Percentiles rank a stretch among this genome's conserved stretches.
Conservation (phyloP, 2,888 invertebrate genomes). For the Mechanitis messenoides region DNA sequence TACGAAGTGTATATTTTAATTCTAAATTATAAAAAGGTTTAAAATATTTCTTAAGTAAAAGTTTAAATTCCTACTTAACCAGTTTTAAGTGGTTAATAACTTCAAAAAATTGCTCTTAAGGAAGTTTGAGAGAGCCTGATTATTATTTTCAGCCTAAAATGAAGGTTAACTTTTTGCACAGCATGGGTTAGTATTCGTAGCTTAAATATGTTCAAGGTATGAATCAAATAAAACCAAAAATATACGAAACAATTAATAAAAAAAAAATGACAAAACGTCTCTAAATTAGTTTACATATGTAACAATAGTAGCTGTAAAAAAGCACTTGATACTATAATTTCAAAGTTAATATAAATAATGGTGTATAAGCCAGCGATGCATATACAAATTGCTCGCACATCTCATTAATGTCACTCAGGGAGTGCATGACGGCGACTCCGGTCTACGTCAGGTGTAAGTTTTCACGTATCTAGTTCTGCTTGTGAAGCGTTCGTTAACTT, state of each 20-base stretch:
- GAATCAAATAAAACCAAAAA: no score
- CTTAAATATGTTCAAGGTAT: no score
- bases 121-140: slow-evolving; percentile 6
- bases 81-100: slow-evolving; percentile 7
- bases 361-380: slow-evolving; percentile 39
- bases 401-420: slow-evolving; percentile 45
- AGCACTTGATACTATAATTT: slow-evolving; percentile 21
- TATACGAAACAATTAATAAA: no score
- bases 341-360: slow-evolving; percentile 22
- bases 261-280: no score
- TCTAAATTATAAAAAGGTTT: slow-evolving; percentile 6
- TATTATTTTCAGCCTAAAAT: slow-evolving; percentile 5
- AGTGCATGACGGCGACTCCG: slow-evolving; percentile 29
- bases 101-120: slow-evolving; percentile 8
- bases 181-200: no score
- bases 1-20: slow-evolving; percentile 1
- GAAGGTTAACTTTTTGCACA: slow-evolving; percentile 1
- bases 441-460: slow-evolving; percentile 31
- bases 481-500: slow-evolving; percentile 31
- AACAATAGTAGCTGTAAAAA: slow-evolving; percentile 16
- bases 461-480: slow-evolving; percentile 26
- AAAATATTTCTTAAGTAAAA: slow-evolving; percentile 6
- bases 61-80: slow-evolving; percentile 7
- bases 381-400: slow-evolving; percentile 54
- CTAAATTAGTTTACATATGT: no score